Percentiles rank a stretch among this genome's conserved stretches.
Conservation (phyloP, 35 echinoderm and acorn worm species). For the Heliocidaris tuberculata region DNA sequence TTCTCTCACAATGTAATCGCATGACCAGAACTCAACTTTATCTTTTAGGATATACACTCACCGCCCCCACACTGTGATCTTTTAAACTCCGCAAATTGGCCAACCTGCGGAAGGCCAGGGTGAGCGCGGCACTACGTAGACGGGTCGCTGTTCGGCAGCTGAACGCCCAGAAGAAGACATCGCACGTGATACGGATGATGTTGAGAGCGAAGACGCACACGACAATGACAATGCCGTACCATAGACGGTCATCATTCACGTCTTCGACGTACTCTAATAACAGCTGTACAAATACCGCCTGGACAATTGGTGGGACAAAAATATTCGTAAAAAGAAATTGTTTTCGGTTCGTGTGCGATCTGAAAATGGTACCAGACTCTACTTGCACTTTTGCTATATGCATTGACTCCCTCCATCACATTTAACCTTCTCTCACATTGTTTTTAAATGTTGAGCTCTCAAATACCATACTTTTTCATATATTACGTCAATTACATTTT, state of each 20-base stretch:
- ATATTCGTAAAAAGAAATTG: not conserved
- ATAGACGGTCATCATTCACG: conserved; percentile 37
- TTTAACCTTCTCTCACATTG: no score
- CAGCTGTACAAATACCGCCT: conserved; percentile 74
- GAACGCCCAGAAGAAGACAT: conserved; percentile 73
- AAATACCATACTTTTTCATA: no score
- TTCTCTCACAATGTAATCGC: no score
- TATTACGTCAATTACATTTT: no score
- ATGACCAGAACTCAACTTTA: no score
- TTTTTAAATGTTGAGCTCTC: no score
- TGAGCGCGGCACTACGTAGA: conserved; percentile 58
- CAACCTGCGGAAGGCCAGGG: conserved; percentile 78
- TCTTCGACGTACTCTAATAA: conserved; percentile 68
- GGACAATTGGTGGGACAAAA: conserved; percentile 22
- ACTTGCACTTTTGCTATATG: no score
- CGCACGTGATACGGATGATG: conserved; percentile 60
- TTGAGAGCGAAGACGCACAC: conserved; percentile 64
- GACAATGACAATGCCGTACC: conserved; percentile 66
- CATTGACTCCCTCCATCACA: no score
- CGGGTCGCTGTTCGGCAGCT: conserved; percentile 76
- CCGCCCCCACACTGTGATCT: conserved; percentile 94
- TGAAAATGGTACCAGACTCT: no score
- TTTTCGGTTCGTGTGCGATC: no score
- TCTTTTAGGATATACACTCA: conserved; percentile 5
- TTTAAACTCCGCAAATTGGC: conserved; percentile 79